phyloP scores from a whole-genome alignment of 2,113 vertebrate species.

The Leucopsar rothschildi region DNA sequence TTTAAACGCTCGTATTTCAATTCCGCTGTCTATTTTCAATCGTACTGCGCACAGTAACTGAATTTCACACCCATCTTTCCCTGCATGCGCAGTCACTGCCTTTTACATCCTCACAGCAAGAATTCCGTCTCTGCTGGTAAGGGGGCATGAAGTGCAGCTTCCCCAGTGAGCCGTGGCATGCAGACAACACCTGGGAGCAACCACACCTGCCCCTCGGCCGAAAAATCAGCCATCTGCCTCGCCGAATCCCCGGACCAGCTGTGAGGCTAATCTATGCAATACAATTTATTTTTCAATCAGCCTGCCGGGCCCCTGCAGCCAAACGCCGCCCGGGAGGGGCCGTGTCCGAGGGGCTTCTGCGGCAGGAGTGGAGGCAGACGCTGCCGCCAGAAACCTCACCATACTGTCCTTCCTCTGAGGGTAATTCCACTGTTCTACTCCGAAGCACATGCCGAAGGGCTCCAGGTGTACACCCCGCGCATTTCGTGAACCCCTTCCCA shows the following conservation, averaged over 20 bases:
- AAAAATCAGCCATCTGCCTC: not conserved
- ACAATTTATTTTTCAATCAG: slow-evolving; percentile 37
- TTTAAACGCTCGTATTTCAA: not conserved
- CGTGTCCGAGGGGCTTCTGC: not conserved
- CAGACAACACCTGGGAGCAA: not conserved
- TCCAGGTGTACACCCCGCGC: rapidly evolving
- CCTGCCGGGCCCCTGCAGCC: not conserved
- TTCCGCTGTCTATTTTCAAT: not conserved
- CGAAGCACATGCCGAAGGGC: not conserved
- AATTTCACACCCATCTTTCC: not conserved
- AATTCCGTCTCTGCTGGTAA: not conserved
- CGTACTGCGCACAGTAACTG: not conserved
- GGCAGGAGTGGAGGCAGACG: not conserved
- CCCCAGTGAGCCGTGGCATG: rapidly evolving
- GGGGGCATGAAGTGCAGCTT: not conserved
- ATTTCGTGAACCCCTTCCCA: rapidly evolving
- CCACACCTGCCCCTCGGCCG: not conserved
- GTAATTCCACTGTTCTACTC: not conserved
- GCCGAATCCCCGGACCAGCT: not conserved
- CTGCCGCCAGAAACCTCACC: not conserved
- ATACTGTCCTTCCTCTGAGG: not conserved
- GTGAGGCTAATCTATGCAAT: not conserved
- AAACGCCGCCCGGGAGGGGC: not conserved
- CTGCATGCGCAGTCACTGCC: not conserved
- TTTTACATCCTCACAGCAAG: not conserved